Evolutionary conservation across 2,797 vertebrate species (phyloP).

Genomic region (Sparus aurata): DNA sequence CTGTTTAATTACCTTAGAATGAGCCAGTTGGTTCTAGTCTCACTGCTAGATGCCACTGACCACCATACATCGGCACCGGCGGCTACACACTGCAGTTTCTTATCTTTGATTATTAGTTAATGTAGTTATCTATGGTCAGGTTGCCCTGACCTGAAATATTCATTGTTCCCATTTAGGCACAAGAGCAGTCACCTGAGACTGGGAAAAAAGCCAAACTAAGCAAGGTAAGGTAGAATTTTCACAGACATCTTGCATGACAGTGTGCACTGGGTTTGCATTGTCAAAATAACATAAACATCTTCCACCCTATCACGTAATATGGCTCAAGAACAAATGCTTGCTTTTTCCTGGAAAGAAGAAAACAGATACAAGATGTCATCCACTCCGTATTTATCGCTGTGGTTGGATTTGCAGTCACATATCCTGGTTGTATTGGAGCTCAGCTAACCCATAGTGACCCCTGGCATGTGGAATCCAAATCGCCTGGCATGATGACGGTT

Average conservation of each 20-base stretch:
- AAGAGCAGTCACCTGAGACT: slow-evolving; percentile 57
- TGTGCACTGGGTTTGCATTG: slow-evolving; percentile 43
- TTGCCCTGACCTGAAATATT: slow-evolving; percentile 4
- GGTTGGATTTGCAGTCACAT: slow-evolving; percentile 4
- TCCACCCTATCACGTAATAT: background rate
- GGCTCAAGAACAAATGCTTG: slow-evolving; percentile 1
- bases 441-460: slow-evolving; percentile 63
- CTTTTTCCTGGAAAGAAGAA: slow-evolving; percentile 18
- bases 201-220: slow-evolving; percentile 64
- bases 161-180: slow-evolving; percentile 61
- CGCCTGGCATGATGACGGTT: slow-evolving; percentile 60
- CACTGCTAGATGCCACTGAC: too few relatives aligned
- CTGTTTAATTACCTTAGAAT: too few relatives aligned
- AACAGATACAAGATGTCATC: slow-evolving; percentile 4
- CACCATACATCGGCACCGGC: too few relatives aligned
- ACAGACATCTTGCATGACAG: slow-evolving; percentile 30
- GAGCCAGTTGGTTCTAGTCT: too few relatives aligned
- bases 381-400: background rate
- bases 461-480: slow-evolving; percentile 51
- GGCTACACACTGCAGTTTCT: background rate
- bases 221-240: slow-evolving; percentile 77
- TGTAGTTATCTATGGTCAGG: background rate
- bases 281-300: slow-evolving; percentile 9
- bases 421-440: slow-evolving; percentile 53
- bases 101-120: background rate